phyloP scores from a whole-genome alignment of 2,797 vertebrate genomes.

The Catharus ustulatus region DNA sequence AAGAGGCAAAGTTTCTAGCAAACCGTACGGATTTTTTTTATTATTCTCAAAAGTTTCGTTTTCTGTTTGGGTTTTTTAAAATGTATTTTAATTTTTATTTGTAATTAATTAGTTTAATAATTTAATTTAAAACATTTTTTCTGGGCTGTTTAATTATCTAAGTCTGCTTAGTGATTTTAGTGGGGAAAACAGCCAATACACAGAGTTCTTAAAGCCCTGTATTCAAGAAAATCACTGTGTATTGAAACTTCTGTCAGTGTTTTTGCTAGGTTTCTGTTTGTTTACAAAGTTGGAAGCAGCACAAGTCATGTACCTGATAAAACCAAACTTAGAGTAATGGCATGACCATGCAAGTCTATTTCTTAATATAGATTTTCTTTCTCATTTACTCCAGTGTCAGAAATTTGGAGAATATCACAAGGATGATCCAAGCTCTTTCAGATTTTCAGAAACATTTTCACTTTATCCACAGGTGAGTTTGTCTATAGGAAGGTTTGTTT shows the following conservation, averaged over 20 bases:
- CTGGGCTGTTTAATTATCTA: neutral
- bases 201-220: neutral
- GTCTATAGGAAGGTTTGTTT: neutral
- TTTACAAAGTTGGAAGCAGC: neutral
- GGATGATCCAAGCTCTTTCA: constrained; percentile 95
- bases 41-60: neutral
- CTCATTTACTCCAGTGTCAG: constrained; percentile 85
- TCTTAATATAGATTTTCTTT: neutral
- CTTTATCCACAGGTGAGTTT: constrained; percentile 93
- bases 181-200: neutral
- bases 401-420: constrained; percentile 99
- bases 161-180: neutral
- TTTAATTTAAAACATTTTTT: neutral
- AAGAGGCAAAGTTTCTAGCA: neutral
- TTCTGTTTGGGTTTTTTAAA: neutral
- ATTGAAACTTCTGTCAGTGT: neutral
- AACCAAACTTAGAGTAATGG: neutral
- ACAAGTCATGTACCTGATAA: neutral
- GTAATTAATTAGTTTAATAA: neutral
- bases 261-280: neutral
- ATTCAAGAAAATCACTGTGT: neutral
- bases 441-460: constrained; percentile 97
- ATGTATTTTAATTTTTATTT: neutral
- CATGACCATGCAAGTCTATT: neutral
- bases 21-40: neutral